Evolutionary conservation across 1,140 invertebrate genomes (phyloP).

Genomic region (Physella acuta): DNA sequence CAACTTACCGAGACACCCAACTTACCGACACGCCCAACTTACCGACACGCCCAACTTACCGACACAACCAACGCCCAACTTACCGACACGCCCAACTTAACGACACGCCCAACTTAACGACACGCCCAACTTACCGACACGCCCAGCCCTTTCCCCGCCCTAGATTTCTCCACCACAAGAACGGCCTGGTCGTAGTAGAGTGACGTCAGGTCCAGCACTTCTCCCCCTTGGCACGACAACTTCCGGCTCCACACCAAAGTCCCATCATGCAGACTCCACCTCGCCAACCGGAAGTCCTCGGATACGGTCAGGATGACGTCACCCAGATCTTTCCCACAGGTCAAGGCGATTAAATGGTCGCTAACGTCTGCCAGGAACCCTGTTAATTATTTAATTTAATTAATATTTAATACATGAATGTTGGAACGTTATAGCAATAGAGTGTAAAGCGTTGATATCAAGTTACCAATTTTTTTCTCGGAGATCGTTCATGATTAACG

Average conservation of each 20-base stretch:
- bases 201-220: neutral
- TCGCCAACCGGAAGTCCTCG: constrained; percentile 1
- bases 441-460: neutral
- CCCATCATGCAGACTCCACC: constrained; percentile 13
- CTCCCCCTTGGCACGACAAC: neutral
- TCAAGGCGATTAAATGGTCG: neutral
- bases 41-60: no score
- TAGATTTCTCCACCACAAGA: neutral
- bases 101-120: no score
- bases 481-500: neutral
- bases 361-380: constrained; percentile 5
- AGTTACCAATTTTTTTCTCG: neutral
- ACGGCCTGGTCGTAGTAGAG: constrained; percentile 22
- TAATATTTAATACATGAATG: neutral
- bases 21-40: no score
- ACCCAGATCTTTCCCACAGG: neutral
- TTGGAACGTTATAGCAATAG: neutral
- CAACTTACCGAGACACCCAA: no score
- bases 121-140: constrained; percentile 14
- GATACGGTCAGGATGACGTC: constrained; percentile 15
- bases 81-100: no score
- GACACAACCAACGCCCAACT: no score
- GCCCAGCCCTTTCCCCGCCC: neutral
- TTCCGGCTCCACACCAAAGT: constrained; percentile 3
- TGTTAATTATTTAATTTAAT: neutral